phyloP scores from a whole-genome alignment of 2,797 vertebrate species.

The Rhincodon typus region DNA sequence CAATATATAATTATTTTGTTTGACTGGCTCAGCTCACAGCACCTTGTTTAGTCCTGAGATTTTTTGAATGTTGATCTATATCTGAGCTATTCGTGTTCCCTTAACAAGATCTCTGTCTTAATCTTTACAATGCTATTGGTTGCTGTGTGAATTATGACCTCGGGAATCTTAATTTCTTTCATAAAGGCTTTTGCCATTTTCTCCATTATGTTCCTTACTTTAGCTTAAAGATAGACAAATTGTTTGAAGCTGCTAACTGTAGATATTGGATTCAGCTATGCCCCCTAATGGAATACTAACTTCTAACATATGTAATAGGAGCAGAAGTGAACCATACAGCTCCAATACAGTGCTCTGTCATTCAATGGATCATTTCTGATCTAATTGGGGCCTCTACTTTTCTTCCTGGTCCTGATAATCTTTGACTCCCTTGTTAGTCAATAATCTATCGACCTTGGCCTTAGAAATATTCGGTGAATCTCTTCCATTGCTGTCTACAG shows the following conservation, averaged over 20 bases:
- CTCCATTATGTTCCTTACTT: not conserved
- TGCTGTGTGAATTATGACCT: not conserved
- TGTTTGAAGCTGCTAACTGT: not conserved
- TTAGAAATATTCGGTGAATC: too few species aligned
- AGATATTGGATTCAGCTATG: not conserved
- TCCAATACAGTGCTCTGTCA: too few species aligned
- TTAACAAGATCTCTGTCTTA: not conserved
- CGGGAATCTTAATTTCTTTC: not conserved
- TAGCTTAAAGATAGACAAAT: not conserved
- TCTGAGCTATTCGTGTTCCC: not conserved
- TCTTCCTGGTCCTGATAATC: too few species aligned
- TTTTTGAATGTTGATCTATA: not conserved
- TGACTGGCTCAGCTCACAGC: not conserved
- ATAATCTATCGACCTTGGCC: too few species aligned
- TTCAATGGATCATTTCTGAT: too few species aligned
- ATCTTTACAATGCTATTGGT: not conserved
- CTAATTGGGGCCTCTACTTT: too few species aligned
- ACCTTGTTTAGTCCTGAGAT: not conserved
- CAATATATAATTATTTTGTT: not conserved
- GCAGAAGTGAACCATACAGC: too few species aligned
- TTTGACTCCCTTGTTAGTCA: too few species aligned
- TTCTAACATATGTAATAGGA: not conserved
- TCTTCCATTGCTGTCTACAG: too few species aligned
- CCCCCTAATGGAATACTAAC: not conserved
- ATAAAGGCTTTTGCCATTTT: not conserved